Evolutionary conservation across 1,140 invertebrate species (phyloP), one percentile per base, ranked within the genome.

Genomic region (Ptiloglossa arizonensis): DNA sequence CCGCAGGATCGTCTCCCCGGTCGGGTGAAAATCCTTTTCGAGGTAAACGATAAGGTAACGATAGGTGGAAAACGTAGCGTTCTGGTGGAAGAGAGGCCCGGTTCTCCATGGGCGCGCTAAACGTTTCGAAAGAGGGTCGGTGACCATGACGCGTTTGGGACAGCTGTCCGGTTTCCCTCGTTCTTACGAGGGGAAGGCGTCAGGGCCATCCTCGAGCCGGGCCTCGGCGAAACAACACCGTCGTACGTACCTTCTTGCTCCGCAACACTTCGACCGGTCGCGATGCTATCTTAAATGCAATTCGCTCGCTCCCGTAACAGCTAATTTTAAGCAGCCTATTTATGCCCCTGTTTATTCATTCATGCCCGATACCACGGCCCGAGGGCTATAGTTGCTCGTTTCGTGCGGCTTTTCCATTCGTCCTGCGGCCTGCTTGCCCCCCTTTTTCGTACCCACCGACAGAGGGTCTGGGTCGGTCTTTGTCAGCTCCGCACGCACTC

Each of bases 261-360:
- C 62, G 70, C 79, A 80, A 81, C 54, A 75, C 69, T 64, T 75
- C 22, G 46, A 70, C 24, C 71, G 54, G 35, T 27, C 15, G 66
- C 85, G 87, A 89, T 88, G 82, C 66, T 50, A 88, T 87, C 87
- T 87, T 83, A 72, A 88, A 84, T 85, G 81, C 82, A 82, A 84
- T 84, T 86, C 85, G 83, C 79, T 78, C 70, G 80, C 48, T 62
- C 63, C 24, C 80, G 80, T 79, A 87, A 82, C 77, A 83, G 83
- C 86, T 89, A 87, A 89, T 89, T 88, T 88, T 72, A 81, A 85
- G 81, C 83, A 82, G 82, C 77, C 80, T 83, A 79, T 87, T 88
- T 87, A 82, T 78, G 76, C 79, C 69, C 57, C 76, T 79, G 75
- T 87, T 88, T 88, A 88, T 90, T 89, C 87, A 89, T 90, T 90